Base-by-base conservation (phyloP, 2,797 vertebrate species). In the Craterocephalus amniculus region DNA sequence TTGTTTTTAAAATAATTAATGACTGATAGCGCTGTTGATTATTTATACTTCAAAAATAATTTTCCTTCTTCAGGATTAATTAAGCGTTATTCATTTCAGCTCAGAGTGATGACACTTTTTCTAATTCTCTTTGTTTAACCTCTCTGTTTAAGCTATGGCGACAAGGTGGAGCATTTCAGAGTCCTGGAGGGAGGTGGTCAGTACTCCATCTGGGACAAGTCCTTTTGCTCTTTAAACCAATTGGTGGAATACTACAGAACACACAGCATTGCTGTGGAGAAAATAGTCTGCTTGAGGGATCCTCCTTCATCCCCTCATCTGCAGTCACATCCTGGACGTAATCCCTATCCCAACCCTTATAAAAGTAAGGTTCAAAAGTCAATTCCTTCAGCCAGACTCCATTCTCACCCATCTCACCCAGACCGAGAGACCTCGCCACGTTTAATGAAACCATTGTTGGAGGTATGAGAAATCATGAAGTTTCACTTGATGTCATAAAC, bases 191-290 rank as follows among this genome's bases (percentile, higher is more conserved):
- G 86, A 0, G 92, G 90, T 0, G 95, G 96, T 40, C 96, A 93
- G 69, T 97, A 97, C 88, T 96, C 93, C 83, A 93, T 98, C 74
- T 98, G 97, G 97, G 95, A 96, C 2, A 94, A 97, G 74, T 93
- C 94, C 43, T 98, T 97, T 85, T 91, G 90, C 77, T 97, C 96
- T 58, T 91, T 98, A 51, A 97, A 97, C 0, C 93, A 95, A 51
- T 86, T 97, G 91, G 95, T 97, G 70, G 95, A 97, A 38, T 97
- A 95, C 94, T 97, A 98, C 92, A 88, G 95, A 31, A 94, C 73
- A 0, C 95, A 92, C 78, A 96, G 95, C 7, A 95, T 97, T 0
- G 73, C 92, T 57, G 92, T 92, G 83, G 94, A 94, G 87, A 91
- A 90, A 29, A 84, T 93, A 77, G 84, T 97, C 70, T 80, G 34